Evolutionary conservation across 2,888 invertebrate genomes (phyloP), one percentile per base, ranked within the genome.

Genomic region (Parthenolecanium corni): DNA sequence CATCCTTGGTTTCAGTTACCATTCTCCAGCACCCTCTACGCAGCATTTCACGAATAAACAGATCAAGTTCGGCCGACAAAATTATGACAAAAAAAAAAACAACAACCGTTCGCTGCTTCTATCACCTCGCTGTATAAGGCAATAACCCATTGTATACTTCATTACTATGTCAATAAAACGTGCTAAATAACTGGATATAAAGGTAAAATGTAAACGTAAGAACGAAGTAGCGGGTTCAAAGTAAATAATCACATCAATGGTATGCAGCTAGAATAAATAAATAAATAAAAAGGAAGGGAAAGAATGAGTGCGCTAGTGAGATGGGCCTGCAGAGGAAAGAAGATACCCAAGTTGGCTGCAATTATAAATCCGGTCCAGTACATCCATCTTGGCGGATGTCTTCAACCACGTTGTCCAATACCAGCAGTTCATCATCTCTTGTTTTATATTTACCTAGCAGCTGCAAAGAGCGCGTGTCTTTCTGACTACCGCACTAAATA

Each of bases 151-250:
- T 52, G 52, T 52, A 52, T 52, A 52, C 16, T 25, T 46, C 23
- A 20, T 51, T 46, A 61, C 49, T 49, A 51, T 61, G 61, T 61
- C 61, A 61, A 61, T 51, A 61, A 61, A 61, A 61, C 61, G 61
- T 61, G 61, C 49, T 51, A 61, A 61, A 51, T 61, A 61, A 61
- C 49, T 61, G 21, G 36, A 47, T 51, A 31, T 31, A 49, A 49
- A 61, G 49, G 38, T 51, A 61, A 51, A 47, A 25, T n/a, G 23
- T 21, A n/a, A 25, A 56, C 20, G 20, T 21, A 14, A n/a, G 38
- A 51, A 42, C 25, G 47, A 61, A 25, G 61, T 31, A 44, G 49
- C 38, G 49, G 23, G 20, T 57, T 14, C 23, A 61, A 61, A 61
- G 61, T 61, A 61, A 61, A 61, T 61, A 61, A 61, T 61, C 49